Evolutionary conservation across 2,888 invertebrate genomes (phyloP), one percentile per base, ranked within the genome.

Genomic region (Quadroppia sp.): DNA sequence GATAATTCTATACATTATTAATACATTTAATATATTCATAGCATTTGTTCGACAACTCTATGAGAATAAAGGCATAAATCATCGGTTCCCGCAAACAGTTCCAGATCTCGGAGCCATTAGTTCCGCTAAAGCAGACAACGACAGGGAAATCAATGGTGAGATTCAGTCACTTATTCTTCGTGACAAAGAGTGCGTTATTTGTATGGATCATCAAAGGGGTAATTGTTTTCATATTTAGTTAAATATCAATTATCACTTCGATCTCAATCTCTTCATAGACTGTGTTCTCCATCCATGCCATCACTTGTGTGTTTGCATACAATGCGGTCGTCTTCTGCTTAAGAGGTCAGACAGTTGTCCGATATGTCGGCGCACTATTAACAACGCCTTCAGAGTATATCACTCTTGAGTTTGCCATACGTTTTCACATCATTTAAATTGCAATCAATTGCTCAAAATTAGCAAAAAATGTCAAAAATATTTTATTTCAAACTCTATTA

Each of bases 161-260:
- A 23, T 32, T 28, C 73, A 73, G 50, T 76, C 76, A 13, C 56
- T 74, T 61, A 56, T 73, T 2, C 50, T 53, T 40, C 71, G 76
- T n/a, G 83, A 83, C 45, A 80, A 80, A 28, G 84, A 84, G 74
- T 84, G 84, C 78, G 83, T 83, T 7, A 83, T 84, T 61, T 84
- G 84, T 79, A 83, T 84, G 83, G 83, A 83, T 76, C 79, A 80
- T 28, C 75, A 79, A 11, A 78, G 84, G 56, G 74, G 75, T 72
- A 71, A 11, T 25, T 30, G n/a, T 23, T 4, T 36, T 11, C 36
- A 36, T 11, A 36, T 36, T 64, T 4, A 4, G 9, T n/a, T 25
- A 70, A 25, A 48, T 36, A 17, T 28, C 4, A 32, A 40, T 23
- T 6, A 7, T 59, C 3, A 53, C 36, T n/a, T 30, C 25, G n/a